Evolutionary conservation across 2,797 vertebrate genomes (phyloP).

Genomic region (Sebastes dallii): DNA sequence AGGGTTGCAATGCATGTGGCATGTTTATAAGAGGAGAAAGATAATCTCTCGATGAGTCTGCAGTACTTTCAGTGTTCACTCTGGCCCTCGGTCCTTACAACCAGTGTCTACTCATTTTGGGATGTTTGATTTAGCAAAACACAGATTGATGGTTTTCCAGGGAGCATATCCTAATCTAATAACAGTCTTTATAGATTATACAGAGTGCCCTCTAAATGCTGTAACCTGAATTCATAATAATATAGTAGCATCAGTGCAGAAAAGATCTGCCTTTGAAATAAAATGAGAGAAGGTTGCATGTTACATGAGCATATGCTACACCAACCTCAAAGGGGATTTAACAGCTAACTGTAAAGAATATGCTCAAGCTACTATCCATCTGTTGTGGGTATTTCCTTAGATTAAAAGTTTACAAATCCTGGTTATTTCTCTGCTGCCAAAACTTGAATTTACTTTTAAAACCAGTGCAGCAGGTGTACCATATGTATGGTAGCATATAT

Average conservation of each 20-base stretch:
- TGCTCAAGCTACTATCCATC: background rate
- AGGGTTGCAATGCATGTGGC: background rate
- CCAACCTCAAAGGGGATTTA: background rate
- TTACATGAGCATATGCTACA: background rate
- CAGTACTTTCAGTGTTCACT: background rate
- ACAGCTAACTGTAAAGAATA: background rate
- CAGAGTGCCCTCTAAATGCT: background rate
- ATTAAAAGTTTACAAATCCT: background rate
- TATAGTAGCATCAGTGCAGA: background rate
- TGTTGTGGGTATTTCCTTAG: background rate
- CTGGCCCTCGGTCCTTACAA: background rate
- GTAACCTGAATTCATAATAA: background rate
- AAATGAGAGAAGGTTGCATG: background rate
- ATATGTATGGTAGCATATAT: background rate
- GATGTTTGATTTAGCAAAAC: background rate
- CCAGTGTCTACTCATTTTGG: background rate
- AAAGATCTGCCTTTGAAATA: background rate
- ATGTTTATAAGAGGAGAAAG: background rate
- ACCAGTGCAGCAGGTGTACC: background rate
- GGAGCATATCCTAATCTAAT: background rate
- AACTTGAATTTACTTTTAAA: background rate
- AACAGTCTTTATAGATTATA: background rate
- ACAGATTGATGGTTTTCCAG: background rate
- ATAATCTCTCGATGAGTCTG: background rate
- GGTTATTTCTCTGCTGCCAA: background rate